Evolutionary conservation across 2,797 vertebrate genomes (phyloP).

Genomic region (Harpagifer antarcticus): DNA sequence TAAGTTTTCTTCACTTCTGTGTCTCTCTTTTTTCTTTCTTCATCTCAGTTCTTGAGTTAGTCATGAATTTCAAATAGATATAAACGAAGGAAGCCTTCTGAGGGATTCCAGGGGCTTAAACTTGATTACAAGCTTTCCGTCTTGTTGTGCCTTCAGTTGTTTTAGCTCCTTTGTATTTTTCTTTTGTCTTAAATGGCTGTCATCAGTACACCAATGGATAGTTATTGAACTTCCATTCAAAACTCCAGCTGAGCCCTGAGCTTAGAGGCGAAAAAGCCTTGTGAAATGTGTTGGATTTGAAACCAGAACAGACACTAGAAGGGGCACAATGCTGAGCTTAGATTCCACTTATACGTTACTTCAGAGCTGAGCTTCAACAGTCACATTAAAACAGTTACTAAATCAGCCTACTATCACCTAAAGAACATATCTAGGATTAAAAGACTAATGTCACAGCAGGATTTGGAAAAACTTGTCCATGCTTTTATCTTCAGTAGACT

Average conservation of each 20-base stretch:
- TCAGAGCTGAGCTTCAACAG: background rate
- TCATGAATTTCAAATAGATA: background rate
- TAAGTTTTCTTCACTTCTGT: background rate
- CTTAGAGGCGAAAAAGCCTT: slow-evolving; percentile 17
- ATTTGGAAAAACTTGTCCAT: no score
- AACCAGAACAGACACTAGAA: background rate
- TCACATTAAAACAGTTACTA: no score
- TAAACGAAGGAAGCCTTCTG: background rate
- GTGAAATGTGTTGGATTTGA: slow-evolving; percentile 29
- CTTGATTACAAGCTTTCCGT: slow-evolving; percentile 43
- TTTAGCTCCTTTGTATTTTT: slow-evolving; percentile 18
- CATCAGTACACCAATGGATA: slow-evolving; percentile 29
- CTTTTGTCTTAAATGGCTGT: slow-evolving; percentile 34
- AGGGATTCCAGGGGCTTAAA: slow-evolving; percentile 31
- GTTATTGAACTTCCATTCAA: slow-evolving; percentile 27
- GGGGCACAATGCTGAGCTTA: background rate
- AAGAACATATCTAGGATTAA: no score
- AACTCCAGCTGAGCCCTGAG: slow-evolving; percentile 29
- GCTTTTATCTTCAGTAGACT: no score
- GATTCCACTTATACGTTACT: background rate
- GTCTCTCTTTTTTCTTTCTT: slow-evolving; percentile 1
- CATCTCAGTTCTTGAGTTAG: background rate
- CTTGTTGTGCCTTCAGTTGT: slow-evolving; percentile 11
- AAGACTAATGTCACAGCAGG: no score
- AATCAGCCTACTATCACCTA: no score